A percentile compares a stretch with the other conserved stretches of the same genome.
phyloP scores from a whole-genome alignment of 2,797 vertebrate genomes.

The Enteromius paludinosus region DNA sequence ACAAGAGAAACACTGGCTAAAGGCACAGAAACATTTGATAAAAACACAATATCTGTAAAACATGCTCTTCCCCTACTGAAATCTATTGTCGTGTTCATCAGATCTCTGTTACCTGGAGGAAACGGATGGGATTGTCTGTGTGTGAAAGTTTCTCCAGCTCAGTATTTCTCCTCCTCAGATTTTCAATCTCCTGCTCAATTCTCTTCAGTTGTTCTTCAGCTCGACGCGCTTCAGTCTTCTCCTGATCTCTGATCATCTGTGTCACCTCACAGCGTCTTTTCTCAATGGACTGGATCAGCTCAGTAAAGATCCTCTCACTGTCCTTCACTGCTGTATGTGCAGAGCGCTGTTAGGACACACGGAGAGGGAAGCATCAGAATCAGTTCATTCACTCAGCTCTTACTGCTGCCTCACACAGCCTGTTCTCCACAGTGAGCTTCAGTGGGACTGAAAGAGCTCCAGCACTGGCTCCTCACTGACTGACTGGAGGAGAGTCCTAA shows the following conservation, averaged over 20 bases:
- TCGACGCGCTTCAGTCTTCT: too few relatives aligned
- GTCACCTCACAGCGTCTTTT: neutral
- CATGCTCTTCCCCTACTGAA: neutral
- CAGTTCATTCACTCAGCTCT: neutral
- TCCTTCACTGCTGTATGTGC: neutral
- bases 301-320: constrained; percentile 14
- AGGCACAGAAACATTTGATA: too few relatives aligned
- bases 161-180: too few relatives aligned
- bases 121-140: too few relatives aligned
- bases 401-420: neutral
- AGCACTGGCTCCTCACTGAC: neutral
- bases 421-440: too few relatives aligned
- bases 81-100: neutral
- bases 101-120: constrained; percentile 15
- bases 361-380: neutral
- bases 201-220: too few relatives aligned
- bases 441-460: constrained; percentile 1
- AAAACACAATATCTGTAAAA: too few relatives aligned
- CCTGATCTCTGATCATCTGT: too few relatives aligned
- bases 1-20: too few relatives aligned
- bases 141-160: too few relatives aligned
- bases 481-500: constrained; percentile 7
- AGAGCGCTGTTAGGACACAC: neutral
- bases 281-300: constrained; percentile 4
- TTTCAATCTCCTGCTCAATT: too few relatives aligned